phyloP scores from a whole-genome alignment of 1,140 invertebrate species.

The Rhizoglyphus robini region DNA sequence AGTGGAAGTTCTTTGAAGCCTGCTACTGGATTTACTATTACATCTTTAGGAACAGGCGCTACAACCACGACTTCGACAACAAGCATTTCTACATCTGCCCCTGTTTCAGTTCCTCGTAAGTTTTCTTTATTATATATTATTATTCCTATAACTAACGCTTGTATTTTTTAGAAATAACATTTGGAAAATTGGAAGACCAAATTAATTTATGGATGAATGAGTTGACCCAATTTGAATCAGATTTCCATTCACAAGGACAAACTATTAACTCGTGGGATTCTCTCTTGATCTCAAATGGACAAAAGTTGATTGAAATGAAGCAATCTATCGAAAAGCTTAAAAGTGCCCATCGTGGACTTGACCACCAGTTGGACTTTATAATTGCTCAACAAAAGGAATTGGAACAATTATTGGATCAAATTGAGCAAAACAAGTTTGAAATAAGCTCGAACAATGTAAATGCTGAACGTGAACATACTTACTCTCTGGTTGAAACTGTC shows the following conservation, averaged over 20 bases:
- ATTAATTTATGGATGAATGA: conserved; percentile 93
- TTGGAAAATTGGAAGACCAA: conserved; percentile 73
- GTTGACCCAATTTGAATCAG: conserved; percentile 80
- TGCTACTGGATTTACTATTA: conserved; percentile 7
- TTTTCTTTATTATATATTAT: conserved; percentile 2
- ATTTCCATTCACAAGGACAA: conserved; percentile 81
- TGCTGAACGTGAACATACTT: conserved; percentile 70
- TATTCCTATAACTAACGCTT: not conserved
- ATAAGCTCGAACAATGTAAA: conserved; percentile 41
- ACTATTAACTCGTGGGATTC: conserved; percentile 90
- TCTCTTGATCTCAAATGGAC: conserved; percentile 65
- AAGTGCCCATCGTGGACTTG: conserved; percentile 70
- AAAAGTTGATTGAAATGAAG: conserved; percentile 64
- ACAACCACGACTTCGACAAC: conserved; percentile 5
- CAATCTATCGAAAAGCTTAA: conserved; percentile 70
- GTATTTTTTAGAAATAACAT: conserved; percentile 50
- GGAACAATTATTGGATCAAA: conserved; percentile 63
- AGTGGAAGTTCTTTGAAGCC: not conserved
- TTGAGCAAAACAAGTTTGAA: conserved; percentile 16
- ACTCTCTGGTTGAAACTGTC: conserved; percentile 70
- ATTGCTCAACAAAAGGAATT: conserved; percentile 79
- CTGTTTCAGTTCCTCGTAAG: not conserved
- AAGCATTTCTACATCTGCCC: not conserved
- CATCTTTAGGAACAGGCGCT: conserved; percentile 29
- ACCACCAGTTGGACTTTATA: conserved; percentile 88